Evolutionary conservation across 2,888 invertebrate genomes (phyloP), one percentile per base, ranked within the genome.

Genomic region (Cantharis flavilabris): DNA sequence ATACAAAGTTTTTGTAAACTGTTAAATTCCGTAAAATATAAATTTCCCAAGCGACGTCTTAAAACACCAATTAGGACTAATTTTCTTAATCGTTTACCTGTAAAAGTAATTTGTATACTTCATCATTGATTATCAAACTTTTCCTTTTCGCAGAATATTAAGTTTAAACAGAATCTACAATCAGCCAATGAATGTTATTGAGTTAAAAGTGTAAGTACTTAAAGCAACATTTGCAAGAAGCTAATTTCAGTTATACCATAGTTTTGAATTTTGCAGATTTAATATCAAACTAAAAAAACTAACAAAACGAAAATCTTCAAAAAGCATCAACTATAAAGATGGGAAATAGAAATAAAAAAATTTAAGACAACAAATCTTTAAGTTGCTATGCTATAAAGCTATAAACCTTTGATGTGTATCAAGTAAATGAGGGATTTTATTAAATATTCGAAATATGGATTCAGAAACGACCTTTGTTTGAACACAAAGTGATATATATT

Each of bases 31-130:
- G 33, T 33, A 33, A 33, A 33, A 33, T 33, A 13, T 4, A 33
- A 33, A 49, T 49, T 49, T 49, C 49, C 49, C 49, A n/a, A 49
- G n/a, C 13, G 49, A 49, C 9, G n/a, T n/a, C n/a, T 49, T n/a
- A n/a, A n/a, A 49, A 49, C n/a, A 13, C 49, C 49, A 49, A 49
- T 49, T 49, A 49, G 7, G 7, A 49, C 49, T 49, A n/a, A 49
- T 49, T 49, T 49, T 49, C 49, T 49, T 80, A 71, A 10, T 69
- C 16, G 62, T 18, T 73, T 65, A 72, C 23, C 49, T 65, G 65
- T 65, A 65, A 65, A 65, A 65, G 20, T 65, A 65, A 65, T 65
- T 65, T 20, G 23, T 65, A 18, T 11, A 18, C 18, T 20, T 65
- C 20, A 1, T 18, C 23, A 65, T 65, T 65, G 65, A 65, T 49